Base-by-base conservation (phyloP, 1,140 invertebrate genomes). In the Vanessa tameamea region DNA sequence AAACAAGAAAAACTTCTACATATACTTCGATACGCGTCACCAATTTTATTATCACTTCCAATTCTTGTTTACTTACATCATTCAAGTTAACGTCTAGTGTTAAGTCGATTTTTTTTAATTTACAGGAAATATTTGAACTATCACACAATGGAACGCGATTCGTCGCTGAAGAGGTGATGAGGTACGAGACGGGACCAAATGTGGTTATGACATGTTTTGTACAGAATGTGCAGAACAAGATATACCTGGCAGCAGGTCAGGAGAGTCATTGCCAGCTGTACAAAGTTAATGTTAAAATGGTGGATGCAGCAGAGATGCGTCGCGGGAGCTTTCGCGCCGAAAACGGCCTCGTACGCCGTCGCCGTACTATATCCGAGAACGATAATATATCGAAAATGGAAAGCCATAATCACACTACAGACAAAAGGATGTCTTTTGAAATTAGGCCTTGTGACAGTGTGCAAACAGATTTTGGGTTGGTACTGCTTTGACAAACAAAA, bases 211-310 rank as follows among this genome's bases (percentile, higher is more conserved):
- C 98, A 82, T 97, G 96, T 88, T 94, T 96, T 11, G 94, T 95
- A 13, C 93, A 94, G 26, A 96, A 94, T 81, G 73, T 84, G 0
- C 87, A 92, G 76, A 89, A 87, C 53, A 94, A 95, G 79, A 95
- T 95, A 11, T 96, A 96, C 87, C 88, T 99, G n/a, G 97, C 96
- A 23, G 97, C 97, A 51, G 98, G 98, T 2, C 96, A 98, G 92
- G 97, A 99, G 93, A 97, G 96, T 67, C 96, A 97, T 82, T 98
- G 97, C 91, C 97, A 98, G 82, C 93, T 98, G 75, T 98, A 98
- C 85, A 95, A 95, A 87, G 95, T 99, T 0, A 96, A 96, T 85
- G 94, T 96, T 59, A 95, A 95, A 72, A 93, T 97, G 76, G 93
- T 94, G 61, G 93, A 92, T 73, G 92, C 83, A 31, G 90, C 91